These are phyloP conservation scores for Illadopsis cleaveri DNA, from an alignment of 2,113 vertebrate genomes.

Conservation along the genomic window DNA sequence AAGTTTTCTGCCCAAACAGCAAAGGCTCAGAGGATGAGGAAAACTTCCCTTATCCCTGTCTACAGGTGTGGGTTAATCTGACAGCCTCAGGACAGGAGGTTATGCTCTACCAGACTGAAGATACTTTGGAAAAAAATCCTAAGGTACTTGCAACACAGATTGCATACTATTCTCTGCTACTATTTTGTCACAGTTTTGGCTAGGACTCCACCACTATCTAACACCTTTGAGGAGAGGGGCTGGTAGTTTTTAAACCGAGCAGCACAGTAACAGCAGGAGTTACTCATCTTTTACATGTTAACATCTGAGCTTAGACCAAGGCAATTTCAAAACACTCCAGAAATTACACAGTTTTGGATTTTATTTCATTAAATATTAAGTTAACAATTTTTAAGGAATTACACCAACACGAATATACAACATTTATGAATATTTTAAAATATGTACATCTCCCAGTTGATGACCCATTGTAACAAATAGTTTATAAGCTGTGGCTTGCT, in stretches of 20 bases:
- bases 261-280: not conserved
- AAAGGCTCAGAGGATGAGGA: constrained; percentile 49
- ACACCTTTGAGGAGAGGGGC: not conserved
- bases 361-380: not conserved
- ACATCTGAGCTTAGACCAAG: not conserved
- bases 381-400: not conserved
- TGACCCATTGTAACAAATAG: not conserved
- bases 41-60: constrained; percentile 71
- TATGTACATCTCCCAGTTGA: rapidly evolving
- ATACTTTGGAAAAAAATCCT: constrained; percentile 70
- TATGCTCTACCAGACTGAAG: constrained; percentile 77
- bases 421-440: not conserved
- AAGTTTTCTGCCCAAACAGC: not conserved
- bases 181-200: not conserved
- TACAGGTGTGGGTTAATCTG: constrained; percentile 75
- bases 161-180: not conserved
- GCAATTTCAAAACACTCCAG: not conserved
- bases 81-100: constrained; percentile 66
- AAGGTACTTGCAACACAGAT: constrained; percentile 57
- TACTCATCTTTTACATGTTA: not conserved
- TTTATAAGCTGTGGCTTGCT: not conserved
- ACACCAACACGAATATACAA: not conserved
- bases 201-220: too few relatives aligned
- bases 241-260: not conserved
- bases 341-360: not conserved